Evolutionary conservation across 2,888 invertebrate species (phyloP).

Genomic region (Polylopha cassiicola): DNA sequence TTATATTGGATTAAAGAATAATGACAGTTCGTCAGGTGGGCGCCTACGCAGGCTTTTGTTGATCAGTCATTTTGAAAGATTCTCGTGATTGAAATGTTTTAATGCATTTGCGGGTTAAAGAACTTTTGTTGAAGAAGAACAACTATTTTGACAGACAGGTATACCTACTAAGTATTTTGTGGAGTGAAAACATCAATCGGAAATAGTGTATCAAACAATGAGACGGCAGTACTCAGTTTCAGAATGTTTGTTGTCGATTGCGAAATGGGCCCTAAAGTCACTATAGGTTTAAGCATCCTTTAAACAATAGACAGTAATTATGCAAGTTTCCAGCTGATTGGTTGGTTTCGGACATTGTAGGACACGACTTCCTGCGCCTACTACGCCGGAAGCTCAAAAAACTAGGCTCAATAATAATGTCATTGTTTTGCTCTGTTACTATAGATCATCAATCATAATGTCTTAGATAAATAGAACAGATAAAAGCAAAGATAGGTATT

Average conservation of each 20-base stretch:
- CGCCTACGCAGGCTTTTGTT: conserved; percentile 13
- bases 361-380: conserved; percentile 15
- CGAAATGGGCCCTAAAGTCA: conserved; percentile 3
- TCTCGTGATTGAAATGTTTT: conserved; percentile 6
- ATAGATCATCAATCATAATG: background rate
- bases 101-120: conserved; percentile 17
- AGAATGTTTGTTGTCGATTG: background rate
- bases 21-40: conserved; percentile 18
- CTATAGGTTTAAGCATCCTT: conserved; percentile 10
- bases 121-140: too few relatives aligned
- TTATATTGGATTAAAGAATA: conserved; percentile 22
- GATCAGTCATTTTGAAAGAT: conserved; percentile 9
- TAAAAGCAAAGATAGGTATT: too few relatives aligned
- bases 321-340: conserved; percentile 22
- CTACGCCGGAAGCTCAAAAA: conserved; percentile 6
- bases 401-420: conserved; percentile 6
- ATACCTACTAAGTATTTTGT: too few relatives aligned
- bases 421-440: conserved; percentile 10
- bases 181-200: too few relatives aligned
- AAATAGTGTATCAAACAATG: too few relatives aligned
- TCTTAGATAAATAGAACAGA: too few relatives aligned
- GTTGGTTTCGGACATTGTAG: conserved; percentile 14
- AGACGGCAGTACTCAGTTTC: too few relatives aligned
- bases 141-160: too few relatives aligned
- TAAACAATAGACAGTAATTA: conserved; percentile 16